A percentile compares a stretch with the other conserved stretches of the same genome.
phyloP scores from a whole-genome alignment of 2,797 vertebrate species.

The Gephyroberyx darwinii region DNA sequence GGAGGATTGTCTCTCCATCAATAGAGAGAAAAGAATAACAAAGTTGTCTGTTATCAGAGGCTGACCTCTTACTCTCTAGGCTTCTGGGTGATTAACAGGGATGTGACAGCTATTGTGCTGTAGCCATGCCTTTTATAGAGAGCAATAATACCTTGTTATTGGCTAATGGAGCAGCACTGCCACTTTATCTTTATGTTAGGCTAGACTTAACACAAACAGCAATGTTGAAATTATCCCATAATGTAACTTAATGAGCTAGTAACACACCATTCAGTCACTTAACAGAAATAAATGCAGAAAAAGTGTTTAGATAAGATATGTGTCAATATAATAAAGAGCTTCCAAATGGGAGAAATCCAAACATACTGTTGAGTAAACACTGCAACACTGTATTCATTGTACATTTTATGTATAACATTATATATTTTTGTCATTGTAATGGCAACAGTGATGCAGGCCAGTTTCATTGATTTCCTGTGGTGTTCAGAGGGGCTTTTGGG shows the following conservation, averaged over 20 bases:
- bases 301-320: conserved; percentile 2
- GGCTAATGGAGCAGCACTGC: conserved; percentile 34
- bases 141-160: conserved; percentile 46
- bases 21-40: conserved; percentile 61
- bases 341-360: conserved; percentile 4
- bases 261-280: conserved; percentile 7
- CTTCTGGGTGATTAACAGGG: conserved; percentile 68
- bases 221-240: conserved; percentile 17
- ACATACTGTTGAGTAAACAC: not conserved
- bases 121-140: conserved; percentile 48
- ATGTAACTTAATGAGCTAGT: conserved; percentile 23
- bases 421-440: conserved; percentile 51
- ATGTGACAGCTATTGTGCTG: conserved; percentile 58
- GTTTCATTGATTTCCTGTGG: conserved; percentile 64
- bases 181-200: conserved; percentile 39
- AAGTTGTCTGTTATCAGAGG: conserved; percentile 62
- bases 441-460: conserved; percentile 36
- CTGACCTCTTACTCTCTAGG: conserved; percentile 58
- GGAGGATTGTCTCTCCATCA: conserved; percentile 58
- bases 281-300: not conserved
- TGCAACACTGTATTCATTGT: not conserved
- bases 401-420: conserved; percentile 17
- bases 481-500: conserved; percentile 49
- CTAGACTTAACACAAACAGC: conserved; percentile 50
- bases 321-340: conserved; percentile 22